Evolutionary conservation across 2,113 vertebrate genomes (phyloP).

Genomic region (Sebastes schlegelii): DNA sequence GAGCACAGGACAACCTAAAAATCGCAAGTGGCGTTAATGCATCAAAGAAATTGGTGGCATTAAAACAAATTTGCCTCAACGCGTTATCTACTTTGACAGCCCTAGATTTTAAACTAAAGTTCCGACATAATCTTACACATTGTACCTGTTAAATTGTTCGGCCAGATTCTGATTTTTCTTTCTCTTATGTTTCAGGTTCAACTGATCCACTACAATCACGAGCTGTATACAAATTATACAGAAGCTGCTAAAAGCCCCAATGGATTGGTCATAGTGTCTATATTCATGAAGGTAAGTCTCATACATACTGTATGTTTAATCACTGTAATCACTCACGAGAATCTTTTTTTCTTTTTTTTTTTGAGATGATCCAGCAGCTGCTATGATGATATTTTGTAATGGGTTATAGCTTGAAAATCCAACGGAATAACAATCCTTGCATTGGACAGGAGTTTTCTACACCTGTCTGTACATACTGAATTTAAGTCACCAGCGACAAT

Average conservation of each 20-base stretch:
- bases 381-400: slow-evolving; percentile 15
- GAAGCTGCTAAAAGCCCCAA: slow-evolving; percentile 99
- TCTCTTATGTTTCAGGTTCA: slow-evolving; percentile 88
- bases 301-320: neutral
- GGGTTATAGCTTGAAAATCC: neutral
- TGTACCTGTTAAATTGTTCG: neutral
- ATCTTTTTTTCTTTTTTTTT: neutral
- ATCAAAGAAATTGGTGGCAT: too few species aligned
- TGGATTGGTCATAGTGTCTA: slow-evolving; percentile 97
- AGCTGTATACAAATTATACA: slow-evolving; percentile 97
- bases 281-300: slow-evolving; percentile 98
- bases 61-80: too few species aligned
- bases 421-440: slow-evolving; percentile 8
- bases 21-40: too few species aligned
- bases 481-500: slow-evolving; percentile 6
- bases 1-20: too few species aligned
- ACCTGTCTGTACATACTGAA: neutral
- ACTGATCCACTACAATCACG: slow-evolving; percentile 99
- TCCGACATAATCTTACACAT: neutral
- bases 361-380: slow-evolving; percentile 8
- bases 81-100: too few species aligned
- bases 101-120: neutral
- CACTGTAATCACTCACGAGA: slow-evolving; percentile 1
- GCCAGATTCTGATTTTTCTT: neutral
- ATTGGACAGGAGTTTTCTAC: neutral